Evolutionary conservation across 2,888 invertebrate species (phyloP), one percentile per base, ranked within the genome.

Genomic region (Mythimna albipuncta): DNA sequence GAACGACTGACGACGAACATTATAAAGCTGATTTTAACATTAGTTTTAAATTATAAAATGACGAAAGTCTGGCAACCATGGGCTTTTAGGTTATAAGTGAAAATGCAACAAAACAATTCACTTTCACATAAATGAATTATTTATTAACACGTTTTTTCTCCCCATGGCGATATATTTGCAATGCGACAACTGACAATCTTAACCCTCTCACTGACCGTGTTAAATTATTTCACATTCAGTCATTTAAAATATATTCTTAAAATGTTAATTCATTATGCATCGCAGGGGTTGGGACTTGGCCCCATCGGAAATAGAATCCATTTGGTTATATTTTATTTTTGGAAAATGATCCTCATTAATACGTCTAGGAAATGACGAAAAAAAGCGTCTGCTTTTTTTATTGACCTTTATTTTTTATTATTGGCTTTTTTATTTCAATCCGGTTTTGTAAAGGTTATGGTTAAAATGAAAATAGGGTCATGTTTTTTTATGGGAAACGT

Each of bases 161-260:
- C 92, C 83, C 88, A 85, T 35, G 21, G 58, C 59, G 89, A 79
- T 89, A 88, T 89, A 89, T 89, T 88, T 86, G 86, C 92, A 93
- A 93, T 86, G 86, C 92, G 94, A 93, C 93, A 93, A 93, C 90
- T 93, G 94, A 93, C 93, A 91, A 91, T 94, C 94, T 93, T 93
- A 88, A 91, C 93, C 94, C 95, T 94, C 92, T 93, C 86, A 89
- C 87, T 83, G 89, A 85, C 89, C 91, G 90, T 87, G 86, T 90
- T 93, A 87, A 93, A 94, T 93, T 90, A 94, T 92, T 91, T 90
- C 89, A 85, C 87, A 90, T 91, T 32, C 69, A 32, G 26, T 69
- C 91, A 76, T 79, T 78, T 79, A 90, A 91, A 93, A 92, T 91
- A 94, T 92, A 93, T 94, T 94, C 93, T 94, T 94, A 91, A 93